Evolutionary conservation across 2,888 invertebrate species (phyloP), one percentile per base, ranked within the genome.

Genomic region (Drosophila imparisetae): DNA sequence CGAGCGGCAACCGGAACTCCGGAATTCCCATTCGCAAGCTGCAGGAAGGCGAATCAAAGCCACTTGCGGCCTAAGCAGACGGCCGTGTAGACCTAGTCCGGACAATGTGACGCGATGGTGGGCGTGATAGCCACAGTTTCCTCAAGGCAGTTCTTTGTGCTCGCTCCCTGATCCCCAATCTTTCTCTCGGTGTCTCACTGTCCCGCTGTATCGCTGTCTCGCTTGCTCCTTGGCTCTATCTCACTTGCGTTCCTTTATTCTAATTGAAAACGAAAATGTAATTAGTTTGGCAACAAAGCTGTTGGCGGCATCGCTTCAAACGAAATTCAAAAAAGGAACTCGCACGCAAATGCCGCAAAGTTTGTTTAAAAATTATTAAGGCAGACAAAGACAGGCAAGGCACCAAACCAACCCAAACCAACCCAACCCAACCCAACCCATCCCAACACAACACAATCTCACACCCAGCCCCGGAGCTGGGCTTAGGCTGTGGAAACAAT

Each of bases 281-380:
- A 80, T 80, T 82, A 82, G 80, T 80, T 82, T 69, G 80, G 69
- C 80, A 76, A 70, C 79, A 63, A 69, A 77, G 80, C 60, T 64
- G 77, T 75, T 55, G 79, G 60, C 52, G 54, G 57, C 45, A 24
- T 32, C 29, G 69, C 78, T 78, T 78, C 79, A 79, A 79, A 81
- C 78, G 42, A 57, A 57, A 57, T 29, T 40, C 40, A 18, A 78
- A 78, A 78, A 78, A 32, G 32, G 32, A 73, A 55, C 57, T 29
- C 69, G 66, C 66, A 64, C 71, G 61, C 82, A 75, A 79, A 67
- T 79, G 75, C 75, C 82, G 55, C 79, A 82, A 82, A 80, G 80
- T 82, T 82, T 82, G 80, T 75, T 80, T 80, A 82, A 80, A 80
- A 80, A 82, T 82, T 79, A 82, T 79, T 79, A 81, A 82, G 79